Percentiles rank a stretch among this genome's conserved stretches.
phyloP scores from a whole-genome alignment of 2,113 vertebrate species.

The Taxidea taxus region DNA sequence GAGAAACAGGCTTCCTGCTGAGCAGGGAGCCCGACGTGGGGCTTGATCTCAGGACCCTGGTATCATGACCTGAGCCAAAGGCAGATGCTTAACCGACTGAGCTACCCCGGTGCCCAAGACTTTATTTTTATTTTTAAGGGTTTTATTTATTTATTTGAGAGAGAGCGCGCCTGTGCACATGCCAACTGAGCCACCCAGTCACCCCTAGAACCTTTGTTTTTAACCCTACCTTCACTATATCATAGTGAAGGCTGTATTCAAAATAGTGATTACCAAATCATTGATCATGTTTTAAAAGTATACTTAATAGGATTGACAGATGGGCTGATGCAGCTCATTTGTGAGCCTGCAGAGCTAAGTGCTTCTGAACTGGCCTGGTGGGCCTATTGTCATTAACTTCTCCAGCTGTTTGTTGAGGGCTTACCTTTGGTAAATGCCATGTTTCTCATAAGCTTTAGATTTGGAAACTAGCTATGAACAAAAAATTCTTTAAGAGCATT shows the following conservation, averaged over 20 bases:
- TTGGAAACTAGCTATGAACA: neutral
- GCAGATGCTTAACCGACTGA: too few relatives aligned
- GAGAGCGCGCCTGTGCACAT: too few relatives aligned
- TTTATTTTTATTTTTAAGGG: too few relatives aligned
- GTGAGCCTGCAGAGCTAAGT: neutral
- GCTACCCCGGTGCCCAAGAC: too few relatives aligned
- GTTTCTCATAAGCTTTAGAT: neutral
- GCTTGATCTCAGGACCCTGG: too few relatives aligned
- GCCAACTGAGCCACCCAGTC: too few relatives aligned
- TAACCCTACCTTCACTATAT: neutral
- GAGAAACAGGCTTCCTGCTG: too few relatives aligned
- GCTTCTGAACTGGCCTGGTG: neutral
- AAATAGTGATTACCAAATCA: neutral
- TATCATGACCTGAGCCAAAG: too few relatives aligned
- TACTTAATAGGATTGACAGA: neutral
- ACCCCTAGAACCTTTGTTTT: neutral
- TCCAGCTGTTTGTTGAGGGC: neutral
- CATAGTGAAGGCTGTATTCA: neutral
- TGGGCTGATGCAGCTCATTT: neutral
- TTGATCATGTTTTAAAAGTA: neutral
- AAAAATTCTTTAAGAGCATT: neutral
- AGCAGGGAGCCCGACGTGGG: too few relatives aligned
- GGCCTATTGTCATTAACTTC: neutral
- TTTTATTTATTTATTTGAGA: too few relatives aligned
- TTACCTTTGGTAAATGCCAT: neutral